Percentiles rank a stretch among this genome's conserved stretches.
phyloP scores from a whole-genome alignment of 2,888 invertebrate genomes.

The Drosophila meridiana region DNA sequence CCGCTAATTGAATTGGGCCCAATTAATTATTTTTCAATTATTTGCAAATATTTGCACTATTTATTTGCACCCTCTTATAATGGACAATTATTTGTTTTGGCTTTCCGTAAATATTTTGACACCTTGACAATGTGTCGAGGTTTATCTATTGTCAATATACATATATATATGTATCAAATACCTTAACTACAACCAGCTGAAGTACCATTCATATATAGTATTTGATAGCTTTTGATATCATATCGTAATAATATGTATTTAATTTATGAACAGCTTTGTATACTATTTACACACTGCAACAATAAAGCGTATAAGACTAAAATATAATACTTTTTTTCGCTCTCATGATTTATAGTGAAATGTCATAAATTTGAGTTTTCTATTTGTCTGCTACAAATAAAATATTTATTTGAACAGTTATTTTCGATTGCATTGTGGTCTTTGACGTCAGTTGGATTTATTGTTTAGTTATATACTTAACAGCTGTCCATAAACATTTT shows the following conservation, averaged over 20 bases:
- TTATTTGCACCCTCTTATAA: constrained; percentile 45
- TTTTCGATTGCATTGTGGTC: constrained; percentile 9
- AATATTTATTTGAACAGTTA: not conserved
- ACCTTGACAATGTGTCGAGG: constrained; percentile 47
- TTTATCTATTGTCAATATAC: constrained; percentile 12
- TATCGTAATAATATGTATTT: constrained; percentile 25
- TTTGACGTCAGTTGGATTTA: constrained; percentile 10
- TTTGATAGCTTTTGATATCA: constrained; percentile 14
- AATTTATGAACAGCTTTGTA: constrained; percentile 24
- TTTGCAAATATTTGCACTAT: constrained; percentile 55
- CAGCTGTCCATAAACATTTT: not conserved
- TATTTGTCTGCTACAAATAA: constrained; percentile 10
- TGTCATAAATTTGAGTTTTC: not conserved
- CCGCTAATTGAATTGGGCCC: constrained; percentile 50
- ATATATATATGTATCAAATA: constrained; percentile 11
- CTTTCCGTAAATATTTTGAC: constrained; percentile 55
- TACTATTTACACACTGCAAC: not conserved
- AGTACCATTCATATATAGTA: constrained; percentile 5
- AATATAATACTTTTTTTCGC: not conserved
- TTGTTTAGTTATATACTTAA: constrained; percentile 5
- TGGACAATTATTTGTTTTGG: constrained; percentile 24
- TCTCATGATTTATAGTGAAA: constrained; percentile 10
- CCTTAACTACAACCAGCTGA: constrained; percentile 23
- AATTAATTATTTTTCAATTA: constrained; percentile 55
- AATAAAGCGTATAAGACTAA: constrained; percentile 2